Base-by-base conservation (phyloP, 2,888 invertebrate species). In the Physocephala rufipes region DNA sequence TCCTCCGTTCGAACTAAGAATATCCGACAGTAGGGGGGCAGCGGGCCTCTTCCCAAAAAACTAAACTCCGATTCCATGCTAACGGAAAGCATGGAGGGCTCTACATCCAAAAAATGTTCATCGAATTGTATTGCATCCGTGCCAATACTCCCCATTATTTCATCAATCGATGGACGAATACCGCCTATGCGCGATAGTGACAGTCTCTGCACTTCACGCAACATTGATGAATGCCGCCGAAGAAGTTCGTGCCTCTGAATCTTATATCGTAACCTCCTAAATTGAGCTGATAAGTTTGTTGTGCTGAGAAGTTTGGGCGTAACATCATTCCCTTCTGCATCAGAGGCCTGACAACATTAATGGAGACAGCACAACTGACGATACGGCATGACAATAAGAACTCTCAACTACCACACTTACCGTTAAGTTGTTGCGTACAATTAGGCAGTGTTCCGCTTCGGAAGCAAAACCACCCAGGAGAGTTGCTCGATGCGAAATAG, bases 1-100 rank as follows among this genome's bases (percentile, higher is more conserved):
- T 92, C 91, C 62, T 89, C 88, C 0, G 92, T 92, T 86, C 93
- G 93, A 71, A 87, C 89, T 1, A 93, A 84, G 2, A 87, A 86
- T 7, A 93, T 82, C 72, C 88, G 88, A 21, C 9, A 49, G 19
- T 26, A 36, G 51, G 19, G 63, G 21, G 16, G 45, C 7, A 12
- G 47, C 64, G 63, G 28, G 45, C 5, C 21, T 15, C 9, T 2
- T 13, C 9, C 13, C 19, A 26, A 9, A 19, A 9, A 36, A 9
- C 36, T 9, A 4, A 9, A 9, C 36, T 58, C 58, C 5, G 24
- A 3, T 24, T 24, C 58, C 1, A 58, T 3, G 49, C 26, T 24
- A 15, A 5, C 0, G 1, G 15, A 58, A 1, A 28, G 26, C 7
- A 2, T 24, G 0, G 2, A n/a, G 9, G 53, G 21, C 9, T 55